phyloP scores from a whole-genome alignment of 2,888 invertebrate species.

The Tenodera sinensis region DNA sequence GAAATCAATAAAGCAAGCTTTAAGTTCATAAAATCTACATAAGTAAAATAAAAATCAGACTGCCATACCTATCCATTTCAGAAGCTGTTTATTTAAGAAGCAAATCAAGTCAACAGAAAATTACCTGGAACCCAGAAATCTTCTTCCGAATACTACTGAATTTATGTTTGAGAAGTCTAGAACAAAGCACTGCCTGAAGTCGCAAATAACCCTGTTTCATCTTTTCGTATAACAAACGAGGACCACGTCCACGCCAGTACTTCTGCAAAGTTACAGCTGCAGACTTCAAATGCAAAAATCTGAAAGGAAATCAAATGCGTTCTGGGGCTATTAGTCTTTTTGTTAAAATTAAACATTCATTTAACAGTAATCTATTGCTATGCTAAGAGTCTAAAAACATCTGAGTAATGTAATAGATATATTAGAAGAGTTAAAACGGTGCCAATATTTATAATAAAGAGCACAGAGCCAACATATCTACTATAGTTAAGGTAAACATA shows the following conservation, averaged over 20 bases:
- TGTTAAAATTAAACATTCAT: no score
- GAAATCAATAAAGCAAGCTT: constrained; percentile 14
- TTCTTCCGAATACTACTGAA: constrained; percentile 67
- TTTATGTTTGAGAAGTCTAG: constrained; percentile 66
- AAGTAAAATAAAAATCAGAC: not conserved
- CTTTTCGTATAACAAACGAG: constrained; percentile 62
- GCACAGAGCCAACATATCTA: no score
- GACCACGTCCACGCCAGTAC: constrained; percentile 73
- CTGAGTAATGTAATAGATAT: no score
- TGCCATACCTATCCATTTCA: not conserved
- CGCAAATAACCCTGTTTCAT: constrained; percentile 78
- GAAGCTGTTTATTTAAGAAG: no score
- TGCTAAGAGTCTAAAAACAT: no score
- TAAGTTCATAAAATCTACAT: not conserved
- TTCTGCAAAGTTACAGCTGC: constrained; percentile 80
- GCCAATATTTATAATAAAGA: no score
- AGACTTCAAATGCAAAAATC: constrained; percentile 64
- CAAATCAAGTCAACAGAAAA: not conserved
- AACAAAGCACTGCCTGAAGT: constrained; percentile 77
- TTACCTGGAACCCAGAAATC: constrained; percentile 66
- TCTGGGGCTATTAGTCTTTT: no score
- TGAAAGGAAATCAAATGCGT: constrained; percentile 26
- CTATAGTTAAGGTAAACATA: no score
- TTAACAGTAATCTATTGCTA: no score
- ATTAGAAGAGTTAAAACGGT: no score